Conservation (phyloP, 1,140 invertebrate genomes). For the Zaprionus inermis region DNA sequence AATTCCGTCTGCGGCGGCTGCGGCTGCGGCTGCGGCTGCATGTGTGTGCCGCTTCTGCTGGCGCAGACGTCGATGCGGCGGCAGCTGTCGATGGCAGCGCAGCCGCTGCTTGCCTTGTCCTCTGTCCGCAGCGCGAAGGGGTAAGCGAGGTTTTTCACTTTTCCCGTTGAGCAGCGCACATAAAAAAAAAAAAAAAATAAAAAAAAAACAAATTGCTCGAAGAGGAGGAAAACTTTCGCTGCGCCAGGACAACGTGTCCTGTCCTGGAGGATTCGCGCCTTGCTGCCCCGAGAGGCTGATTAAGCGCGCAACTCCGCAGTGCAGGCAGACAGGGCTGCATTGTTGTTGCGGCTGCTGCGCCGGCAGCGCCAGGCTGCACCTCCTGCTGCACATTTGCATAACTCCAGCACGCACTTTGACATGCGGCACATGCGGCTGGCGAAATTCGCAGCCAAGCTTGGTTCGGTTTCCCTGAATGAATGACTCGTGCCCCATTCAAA, state of each 20-base stretch:
- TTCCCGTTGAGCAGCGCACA: conserved; percentile 27
- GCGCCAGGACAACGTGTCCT: conserved; percentile 24
- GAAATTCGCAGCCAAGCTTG: conserved; percentile 48
- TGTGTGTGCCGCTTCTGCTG: conserved; percentile 59
- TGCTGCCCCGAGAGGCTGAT: conserved; percentile 43
- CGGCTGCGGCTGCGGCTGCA: conserved; percentile 20
- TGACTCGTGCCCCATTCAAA: conserved; percentile 26
- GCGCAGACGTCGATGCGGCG: conserved; percentile 37
- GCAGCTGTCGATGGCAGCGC: conserved; percentile 8
- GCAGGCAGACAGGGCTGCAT: conserved; percentile 13
- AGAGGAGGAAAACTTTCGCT: conserved; percentile 69
- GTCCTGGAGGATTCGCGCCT: conserved; percentile 46
- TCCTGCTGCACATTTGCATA: conserved; percentile 77
- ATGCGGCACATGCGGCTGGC: conserved; percentile 54
- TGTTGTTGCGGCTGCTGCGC: conserved; percentile 55
- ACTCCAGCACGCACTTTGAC: conserved; percentile 78
- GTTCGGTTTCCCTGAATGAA: conserved; percentile 56
- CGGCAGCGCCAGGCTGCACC: conserved; percentile 52
- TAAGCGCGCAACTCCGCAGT: conserved; percentile 13
- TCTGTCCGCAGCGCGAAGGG: conserved; percentile 49
- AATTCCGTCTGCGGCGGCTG: background rate
- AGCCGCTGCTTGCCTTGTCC: conserved; percentile 15
- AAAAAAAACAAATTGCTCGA: conserved; percentile 57
- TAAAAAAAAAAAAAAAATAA: background rate
- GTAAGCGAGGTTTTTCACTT: conserved; percentile 65